Conservation (phyloP, 2,888 invertebrate species). For the Chesias legatella region DNA sequence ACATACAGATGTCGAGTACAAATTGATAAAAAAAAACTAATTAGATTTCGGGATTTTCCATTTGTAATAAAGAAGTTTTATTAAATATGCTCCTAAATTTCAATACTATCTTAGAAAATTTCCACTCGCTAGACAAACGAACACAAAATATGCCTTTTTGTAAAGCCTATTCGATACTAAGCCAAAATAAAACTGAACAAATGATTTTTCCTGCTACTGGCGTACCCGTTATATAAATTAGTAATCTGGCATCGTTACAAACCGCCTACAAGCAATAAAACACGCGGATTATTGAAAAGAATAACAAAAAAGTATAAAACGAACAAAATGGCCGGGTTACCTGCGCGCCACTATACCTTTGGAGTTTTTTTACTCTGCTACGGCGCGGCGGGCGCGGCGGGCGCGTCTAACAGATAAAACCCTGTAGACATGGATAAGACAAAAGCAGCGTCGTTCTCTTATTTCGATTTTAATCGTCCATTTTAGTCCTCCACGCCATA, state of each 20-base stretch:
- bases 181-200: neutral
- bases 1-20: no score
- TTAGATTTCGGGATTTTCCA: no score
- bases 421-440: constrained; percentile 75
- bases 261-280: constrained; percentile 72
- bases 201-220: constrained; percentile 16
- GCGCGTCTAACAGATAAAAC: constrained; percentile 59
- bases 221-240: constrained; percentile 52
- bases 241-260: constrained; percentile 58
- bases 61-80: no score
- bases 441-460: constrained; percentile 69
- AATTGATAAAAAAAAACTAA: no score
- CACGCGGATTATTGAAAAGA: constrained; percentile 73
- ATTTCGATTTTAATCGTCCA: constrained; percentile 69
- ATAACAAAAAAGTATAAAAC: constrained; percentile 59
- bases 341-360: constrained; percentile 60
- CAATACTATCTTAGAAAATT: no score
- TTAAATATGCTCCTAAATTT: no score
- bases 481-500: constrained; percentile 51
- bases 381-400: constrained; percentile 38
- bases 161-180: no score
- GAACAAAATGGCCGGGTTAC: constrained; percentile 68
- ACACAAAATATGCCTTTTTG: no score
- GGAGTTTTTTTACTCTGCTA: constrained; percentile 47
- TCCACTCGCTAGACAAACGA: no score